Evolutionary conservation across 2,888 invertebrate species (phyloP), one percentile per base, ranked within the genome.

Genomic region (Zele albiditarsus): DNA sequence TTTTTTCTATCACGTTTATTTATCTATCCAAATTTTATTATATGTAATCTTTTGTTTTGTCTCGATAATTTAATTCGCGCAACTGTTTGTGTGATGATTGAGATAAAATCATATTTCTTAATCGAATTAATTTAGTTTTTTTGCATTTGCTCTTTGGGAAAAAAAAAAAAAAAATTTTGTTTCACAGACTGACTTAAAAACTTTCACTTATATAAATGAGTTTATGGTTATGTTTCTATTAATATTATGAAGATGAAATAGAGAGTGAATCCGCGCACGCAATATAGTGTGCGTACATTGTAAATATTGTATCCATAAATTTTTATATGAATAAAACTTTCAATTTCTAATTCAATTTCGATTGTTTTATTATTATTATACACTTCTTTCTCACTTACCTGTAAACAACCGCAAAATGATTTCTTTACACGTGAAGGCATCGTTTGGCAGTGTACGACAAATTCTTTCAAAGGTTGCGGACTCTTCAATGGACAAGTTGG

Each of bases 321-420:
- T 5, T 60, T 16, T 12, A 60, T 60, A 14, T 27, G 25, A 65
- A 75, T 65, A 42, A 27, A 31, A 73, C 75, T 71, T 25, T 67
- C 33, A 38, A 60, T 75, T 68, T 72, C 57, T 70, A 58, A 57
- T 46, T 74, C 10, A 46, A 60, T 31, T 73, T 42, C 38, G 25
- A 46, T 49, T 33, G 20, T 57, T 42, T 16, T 28, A 46, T 49
- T 38, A 69, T 53, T 62, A n/a, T 60, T 33, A 28, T 42, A 10
- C 14, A 38, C 31, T 46, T 60, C 28, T 23, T 58, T 27, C 20
- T 58, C 67, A 86, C 90, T 91, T 88, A 96, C 96, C 93, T 96
- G 95, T 80, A 96, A 91, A 87, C 96, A 96, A 85, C 96, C 95
- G 92, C 96, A 96, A 92, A 90, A 91, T 78, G 90, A 90, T 84